Evolutionary conservation across 2,113 vertebrate genomes (phyloP), one percentile per base, ranked within the genome.

Genomic region (Triplophysa rosa): DNA sequence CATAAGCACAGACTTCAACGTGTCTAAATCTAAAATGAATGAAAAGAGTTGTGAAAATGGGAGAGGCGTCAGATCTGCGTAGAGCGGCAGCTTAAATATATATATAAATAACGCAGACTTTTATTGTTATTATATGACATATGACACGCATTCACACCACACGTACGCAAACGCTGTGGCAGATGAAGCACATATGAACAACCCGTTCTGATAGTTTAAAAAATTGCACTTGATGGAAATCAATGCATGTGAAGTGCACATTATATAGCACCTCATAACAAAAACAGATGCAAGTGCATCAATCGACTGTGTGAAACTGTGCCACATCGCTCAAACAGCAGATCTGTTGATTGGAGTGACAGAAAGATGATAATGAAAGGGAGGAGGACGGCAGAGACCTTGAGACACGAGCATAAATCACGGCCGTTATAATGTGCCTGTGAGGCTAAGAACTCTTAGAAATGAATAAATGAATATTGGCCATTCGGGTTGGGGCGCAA

Each of bases 361-460:
- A 78, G 73, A 68, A 63, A 76, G 40, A 71, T 67, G 69, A 80
- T 64, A 78, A 78, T 82, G 78, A 78, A 78, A 84, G 64, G 33
- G 68, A 64, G 75, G 71, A 29, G 62, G 54, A 24, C 59, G 26
- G 52, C 61, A 47, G 68, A 71, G 23, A 78, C 56, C 56, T 56
- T 49, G 76, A 67, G 69, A 79, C 56, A 52, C 24, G 21, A 19
- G 54, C 42, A 77, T 70, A 66, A 79, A 83, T 83, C 79, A 82
- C 56, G 42, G 11, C 19, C 14, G 8, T 40, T 64, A 42, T 73
- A 61, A 59, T 59, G 52, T 52, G 62, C 75, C 62, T 64, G 66
- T n/a, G 62, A 67, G 69, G 67, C 40, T 33, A 47, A 62, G 64
- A 77, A 83, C 76, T 64, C 45, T 77, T 64, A 79, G 47, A 77